Base-by-base conservation (phyloP, 2,888 invertebrate genomes). In the Drosophila incognita region DNA sequence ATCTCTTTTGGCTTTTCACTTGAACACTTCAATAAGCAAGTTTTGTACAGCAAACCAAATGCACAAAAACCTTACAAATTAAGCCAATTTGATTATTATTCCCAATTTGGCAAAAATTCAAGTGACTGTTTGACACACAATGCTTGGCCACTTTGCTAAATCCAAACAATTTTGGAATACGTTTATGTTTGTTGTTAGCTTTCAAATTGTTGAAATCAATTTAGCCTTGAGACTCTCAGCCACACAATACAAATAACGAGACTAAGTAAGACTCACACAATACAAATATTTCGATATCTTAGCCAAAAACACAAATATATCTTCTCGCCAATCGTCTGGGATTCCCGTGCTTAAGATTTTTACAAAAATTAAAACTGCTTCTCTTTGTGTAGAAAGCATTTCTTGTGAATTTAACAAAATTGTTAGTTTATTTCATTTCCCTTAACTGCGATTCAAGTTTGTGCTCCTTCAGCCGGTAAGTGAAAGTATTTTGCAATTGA, bases 151-250 rank as follows among this genome's bases (percentile, higher is more conserved):
- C 8, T 38, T 38, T 8, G 18, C 3, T 4, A 2, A 21, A 42
- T 21, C 6, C 42, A 6, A 13, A 13, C 11, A 21, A 13, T 21
- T 42, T 42, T 42, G 2, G 42, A 42, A 42, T 42, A 5, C 27
- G 27, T 40, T 27, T 31, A 11, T 24, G 15, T 18, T 35, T 53
- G 36, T n/a, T 65, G 5, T 13, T n/a, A 11, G 52, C 24, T 31
- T 24, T 7, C 21, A 10, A 4, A 15, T 15, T 18, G 35, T 7
- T 53, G 29, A 42, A 42, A 76, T 76, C 71, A 61, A 49, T 29
- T 64, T 64, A 60, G 74, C 74, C 35, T 57, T 61, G 70, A 57
- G 36, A 36, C 40, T n/a, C 21, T 11, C 18, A 35, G 27, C 18
- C 38, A 52, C 52, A 64, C 53, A 64, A 52, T 56, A 27, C 18